A percentile compares a stretch with the other conserved stretches of the same genome.
These are phyloP conservation scores for Onychostruthus taczanowskii DNA, from an alignment of 2,113 vertebrate species.

Conservation along the genomic window DNA sequence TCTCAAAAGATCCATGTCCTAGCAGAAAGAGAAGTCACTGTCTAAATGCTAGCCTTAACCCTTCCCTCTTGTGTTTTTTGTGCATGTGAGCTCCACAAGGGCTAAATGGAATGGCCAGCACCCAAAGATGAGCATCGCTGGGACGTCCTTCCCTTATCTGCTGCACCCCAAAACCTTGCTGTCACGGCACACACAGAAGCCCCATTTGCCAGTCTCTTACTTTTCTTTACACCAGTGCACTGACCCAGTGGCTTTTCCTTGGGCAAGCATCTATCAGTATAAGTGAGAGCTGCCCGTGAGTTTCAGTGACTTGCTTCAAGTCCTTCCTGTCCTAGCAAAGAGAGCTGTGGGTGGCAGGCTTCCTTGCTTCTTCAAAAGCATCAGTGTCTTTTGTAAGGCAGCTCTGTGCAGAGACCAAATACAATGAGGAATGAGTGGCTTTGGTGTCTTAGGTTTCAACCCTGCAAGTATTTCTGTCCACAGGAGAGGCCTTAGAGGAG, in stretches of 20 bases:
- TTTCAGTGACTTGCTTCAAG: background rate
- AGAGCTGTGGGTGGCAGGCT: background rate
- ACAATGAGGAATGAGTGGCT: background rate
- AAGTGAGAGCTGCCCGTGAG: background rate
- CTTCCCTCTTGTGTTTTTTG: background rate
- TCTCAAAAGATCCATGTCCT: background rate
- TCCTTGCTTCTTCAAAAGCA: background rate
- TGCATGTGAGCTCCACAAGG: background rate
- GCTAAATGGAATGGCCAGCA: background rate
- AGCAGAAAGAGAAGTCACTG: background rate
- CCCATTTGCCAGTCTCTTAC: background rate
- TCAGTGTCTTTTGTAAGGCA: background rate
- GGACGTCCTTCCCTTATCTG: background rate
- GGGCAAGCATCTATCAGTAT: accelerated
- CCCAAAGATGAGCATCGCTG: accelerated
- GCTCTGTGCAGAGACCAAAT: background rate
- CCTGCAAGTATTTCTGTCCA: background rate
- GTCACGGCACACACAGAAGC: background rate
- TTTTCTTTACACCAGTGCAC: background rate
- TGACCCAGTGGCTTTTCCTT: background rate
- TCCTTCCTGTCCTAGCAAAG: background rate
- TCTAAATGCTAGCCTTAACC: background rate
- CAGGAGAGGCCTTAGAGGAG: background rate
- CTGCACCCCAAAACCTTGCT: background rate
- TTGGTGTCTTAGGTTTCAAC: background rate